phyloP scores from a whole-genome alignment of 2,888 invertebrate species.

The Hemicrepidius hirtus region DNA sequence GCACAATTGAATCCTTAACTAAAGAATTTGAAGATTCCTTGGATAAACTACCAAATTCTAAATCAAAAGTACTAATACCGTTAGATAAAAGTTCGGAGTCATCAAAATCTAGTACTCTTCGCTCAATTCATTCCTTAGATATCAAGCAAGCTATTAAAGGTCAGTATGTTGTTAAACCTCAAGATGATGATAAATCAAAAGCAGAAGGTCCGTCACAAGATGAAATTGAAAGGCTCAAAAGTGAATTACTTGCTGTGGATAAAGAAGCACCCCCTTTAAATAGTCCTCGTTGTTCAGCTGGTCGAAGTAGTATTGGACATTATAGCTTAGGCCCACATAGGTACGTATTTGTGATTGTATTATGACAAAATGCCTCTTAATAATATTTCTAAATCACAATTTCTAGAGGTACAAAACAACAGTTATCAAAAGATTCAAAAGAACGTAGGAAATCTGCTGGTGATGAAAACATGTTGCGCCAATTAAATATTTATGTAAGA shows the following conservation, averaged over 20 bases:
- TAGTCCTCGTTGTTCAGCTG: slow-evolving; percentile 71
- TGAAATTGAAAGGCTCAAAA: slow-evolving; percentile 75
- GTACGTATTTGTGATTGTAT: slow-evolving; percentile 52
- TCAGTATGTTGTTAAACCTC: slow-evolving; percentile 77
- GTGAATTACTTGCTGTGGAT: slow-evolving; percentile 68
- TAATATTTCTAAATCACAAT: too few species aligned
- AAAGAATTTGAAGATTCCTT: slow-evolving; percentile 90
- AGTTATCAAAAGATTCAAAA: slow-evolving; percentile 66
- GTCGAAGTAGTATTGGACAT: slow-evolving; percentile 71
- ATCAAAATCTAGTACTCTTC: slow-evolving; percentile 61
- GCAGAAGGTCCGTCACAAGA: slow-evolving; percentile 78
- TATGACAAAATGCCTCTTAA: not conserved
- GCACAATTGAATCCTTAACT: slow-evolving; percentile 86
- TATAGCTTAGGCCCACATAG: slow-evolving; percentile 70
- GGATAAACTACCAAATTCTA: slow-evolving; percentile 69
- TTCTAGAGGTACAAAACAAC: slow-evolving; percentile 65
- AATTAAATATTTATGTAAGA: slow-evolving; percentile 82
- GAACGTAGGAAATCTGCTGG: slow-evolving; percentile 89
- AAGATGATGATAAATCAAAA: slow-evolving; percentile 81
- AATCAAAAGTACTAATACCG: slow-evolving; percentile 48
- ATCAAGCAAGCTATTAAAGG: slow-evolving; percentile 72
- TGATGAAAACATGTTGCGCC: slow-evolving; percentile 84
- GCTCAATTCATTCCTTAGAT: slow-evolving; percentile 67
- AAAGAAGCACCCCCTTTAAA: slow-evolving; percentile 38
- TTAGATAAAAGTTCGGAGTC: slow-evolving; percentile 51